A percentile compares a stretch with the other conserved stretches of the same genome.
Conservation (phyloP, 2,888 invertebrate species). For the Leptinotarsa peninsularis region DNA sequence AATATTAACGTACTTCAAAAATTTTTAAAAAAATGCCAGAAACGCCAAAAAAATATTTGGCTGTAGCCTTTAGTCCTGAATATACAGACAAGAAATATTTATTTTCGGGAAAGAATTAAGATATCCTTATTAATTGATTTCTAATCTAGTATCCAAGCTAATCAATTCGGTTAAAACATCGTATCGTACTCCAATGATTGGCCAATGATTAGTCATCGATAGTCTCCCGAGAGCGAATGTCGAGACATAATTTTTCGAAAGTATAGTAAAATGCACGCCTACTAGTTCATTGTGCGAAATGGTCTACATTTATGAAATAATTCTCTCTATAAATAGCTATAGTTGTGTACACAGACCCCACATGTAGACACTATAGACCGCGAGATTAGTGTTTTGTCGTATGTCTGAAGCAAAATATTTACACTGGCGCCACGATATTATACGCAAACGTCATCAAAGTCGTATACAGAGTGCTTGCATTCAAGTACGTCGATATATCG, state of each 20-base stretch:
- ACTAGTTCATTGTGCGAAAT: constrained; percentile 45
- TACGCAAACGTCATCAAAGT: constrained; percentile 55
- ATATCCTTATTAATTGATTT: background rate
- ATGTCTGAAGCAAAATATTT: constrained; percentile 54
- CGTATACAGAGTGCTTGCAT: constrained; percentile 24
- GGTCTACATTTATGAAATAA: constrained; percentile 49
- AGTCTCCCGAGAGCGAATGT: background rate
- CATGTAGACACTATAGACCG: constrained; percentile 42
- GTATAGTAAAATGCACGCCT: constrained; percentile 23
- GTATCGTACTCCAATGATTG: background rate
- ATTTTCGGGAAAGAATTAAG: too few species aligned
- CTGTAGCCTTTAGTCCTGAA: too few species aligned
- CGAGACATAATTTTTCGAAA: constrained; percentile 17
- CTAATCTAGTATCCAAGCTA: background rate
- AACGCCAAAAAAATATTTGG: too few species aligned
- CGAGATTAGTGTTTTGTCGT: constrained; percentile 45
- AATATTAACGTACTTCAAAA: too few species aligned
- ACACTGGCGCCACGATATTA: constrained; percentile 58
- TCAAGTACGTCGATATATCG: background rate
- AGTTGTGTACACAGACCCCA: constrained; percentile 44
- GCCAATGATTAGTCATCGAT: constrained; percentile 10
- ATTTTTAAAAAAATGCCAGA: too few species aligned
- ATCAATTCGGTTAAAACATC: background rate
- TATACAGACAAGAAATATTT: too few species aligned
- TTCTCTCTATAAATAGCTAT: constrained; percentile 45